Evolutionary conservation across 2,797 vertebrate genomes (phyloP), one percentile per base, ranked within the genome.

Genomic region (Schizothorax lantsangensis): DNA sequence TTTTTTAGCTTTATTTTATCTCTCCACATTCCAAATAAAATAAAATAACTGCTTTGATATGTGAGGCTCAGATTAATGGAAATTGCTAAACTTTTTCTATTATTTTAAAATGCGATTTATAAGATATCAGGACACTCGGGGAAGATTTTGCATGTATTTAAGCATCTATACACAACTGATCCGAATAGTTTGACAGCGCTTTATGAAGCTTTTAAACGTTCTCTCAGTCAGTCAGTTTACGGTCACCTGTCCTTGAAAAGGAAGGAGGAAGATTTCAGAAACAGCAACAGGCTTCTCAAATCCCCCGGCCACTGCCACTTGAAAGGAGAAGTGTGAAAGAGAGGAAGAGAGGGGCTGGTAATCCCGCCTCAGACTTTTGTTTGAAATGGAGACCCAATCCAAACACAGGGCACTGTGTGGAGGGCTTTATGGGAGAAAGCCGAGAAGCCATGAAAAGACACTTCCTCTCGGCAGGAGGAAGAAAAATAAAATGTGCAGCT

Each of bases 391-490:
- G 95, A 93, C 94, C 94, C 94, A 96, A 96, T 94, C 94, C 93
- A 96, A 96, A 95, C 94, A 95, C 93, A 91, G 91, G 91, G 90
- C 93, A 89, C 93, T 92, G 89, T 93, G 94, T 93, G 92, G 92
- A 92, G 93, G 91, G 93, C 92, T 90, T 72, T 88, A 92, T 92
- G 93, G 92, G 92, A 78, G 94, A 95, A 93, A 92, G 86, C 91
- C 73, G 93, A 95, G 94, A 89, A 94, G 89, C 92, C 95, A 95
- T 96, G 94, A 96, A 96, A 95, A 92, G 95, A 94, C 94, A 95
- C 95, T 96, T 96, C 96, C 96, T 96, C 95, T 95, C 95, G 91
- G 52, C 95, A 95, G 96, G 95, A 95, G 94, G 94, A 95, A 95
- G 93, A 94, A 95, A 95, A 96, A 95, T 94, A 95, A 95, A 96